phyloP scores from a whole-genome alignment of 2,113 vertebrate genomes.

The Promerops cafer region DNA sequence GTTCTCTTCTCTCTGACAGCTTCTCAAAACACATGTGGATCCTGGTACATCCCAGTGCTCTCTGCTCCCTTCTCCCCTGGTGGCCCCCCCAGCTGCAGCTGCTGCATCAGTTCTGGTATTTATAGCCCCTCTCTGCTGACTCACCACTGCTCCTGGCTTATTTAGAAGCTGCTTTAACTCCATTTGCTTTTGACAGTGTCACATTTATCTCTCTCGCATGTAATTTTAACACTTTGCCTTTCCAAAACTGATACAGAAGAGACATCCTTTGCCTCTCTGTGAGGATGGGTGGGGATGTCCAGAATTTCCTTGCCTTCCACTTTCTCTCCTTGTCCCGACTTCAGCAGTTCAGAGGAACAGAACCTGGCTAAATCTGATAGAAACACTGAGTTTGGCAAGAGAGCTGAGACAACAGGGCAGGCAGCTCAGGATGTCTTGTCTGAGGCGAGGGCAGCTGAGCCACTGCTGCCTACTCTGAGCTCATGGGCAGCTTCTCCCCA shows the following conservation, averaged over 20 bases:
- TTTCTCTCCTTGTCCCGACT: neutral
- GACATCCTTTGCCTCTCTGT: neutral
- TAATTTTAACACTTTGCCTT: neutral
- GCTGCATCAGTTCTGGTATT: neutral
- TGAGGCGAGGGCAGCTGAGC: neutral
- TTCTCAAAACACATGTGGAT: neutral
- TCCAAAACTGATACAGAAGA: neutral
- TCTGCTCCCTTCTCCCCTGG: neutral
- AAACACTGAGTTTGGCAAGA: neutral
- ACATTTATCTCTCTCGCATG: neutral
- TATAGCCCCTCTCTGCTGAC: neutral
- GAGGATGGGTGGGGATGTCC: rapidly evolving
- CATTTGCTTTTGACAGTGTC: neutral
- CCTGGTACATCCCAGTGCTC: neutral
- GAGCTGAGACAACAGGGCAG: neutral
- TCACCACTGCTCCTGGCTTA: neutral
- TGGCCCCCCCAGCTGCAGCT: neutral
- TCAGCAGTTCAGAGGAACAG: neutral
- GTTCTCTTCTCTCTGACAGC: neutral
- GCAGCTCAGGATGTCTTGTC: neutral
- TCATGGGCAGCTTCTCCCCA: neutral
- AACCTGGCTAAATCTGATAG: neutral
- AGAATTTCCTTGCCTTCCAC: neutral
- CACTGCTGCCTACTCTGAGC: neutral
- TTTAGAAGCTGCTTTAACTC: neutral